Percentiles rank a stretch among this genome's conserved stretches.
These are phyloP conservation scores for Drosophila sordidula DNA, from an alignment of 2,888 invertebrate species.

Conservation along the genomic window DNA sequence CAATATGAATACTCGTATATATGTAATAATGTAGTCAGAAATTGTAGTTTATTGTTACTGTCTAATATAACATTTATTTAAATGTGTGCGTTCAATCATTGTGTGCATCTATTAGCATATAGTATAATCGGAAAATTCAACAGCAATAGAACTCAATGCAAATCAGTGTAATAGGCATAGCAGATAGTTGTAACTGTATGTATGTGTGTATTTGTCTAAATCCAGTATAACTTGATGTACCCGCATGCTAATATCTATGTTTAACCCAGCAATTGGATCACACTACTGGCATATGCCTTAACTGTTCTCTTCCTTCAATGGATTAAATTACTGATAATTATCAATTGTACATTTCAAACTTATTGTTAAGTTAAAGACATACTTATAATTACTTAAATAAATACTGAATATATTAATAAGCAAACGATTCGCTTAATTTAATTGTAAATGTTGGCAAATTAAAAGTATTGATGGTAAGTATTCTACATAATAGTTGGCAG, in stretches of 20 bases:
- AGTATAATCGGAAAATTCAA: slow-evolving; percentile 24
- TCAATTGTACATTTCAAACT: slow-evolving; percentile 60
- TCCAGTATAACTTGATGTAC: slow-evolving; percentile 25
- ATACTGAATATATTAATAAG: slow-evolving; percentile 72
- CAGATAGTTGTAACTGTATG: slow-evolving; percentile 46
- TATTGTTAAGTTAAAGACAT: slow-evolving; percentile 56
- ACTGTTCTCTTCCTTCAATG: slow-evolving; percentile 14
- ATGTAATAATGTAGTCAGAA: slow-evolving; percentile 52
- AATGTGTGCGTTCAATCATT: slow-evolving; percentile 53
- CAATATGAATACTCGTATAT: slow-evolving; percentile 23
- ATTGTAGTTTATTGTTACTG: slow-evolving; percentile 66
- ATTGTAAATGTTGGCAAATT: too few relatives aligned
- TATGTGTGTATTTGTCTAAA: slow-evolving; percentile 43
- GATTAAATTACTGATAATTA: slow-evolving; percentile 26
- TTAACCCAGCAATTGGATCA: slow-evolving; percentile 6
- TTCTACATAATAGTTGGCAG: too few relatives aligned
- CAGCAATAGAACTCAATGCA: slow-evolving; percentile 19
- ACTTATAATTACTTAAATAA: slow-evolving; percentile 73
- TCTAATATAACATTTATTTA: slow-evolving; percentile 48
- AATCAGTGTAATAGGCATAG: slow-evolving; percentile 13
- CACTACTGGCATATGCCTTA: slow-evolving; percentile 11
- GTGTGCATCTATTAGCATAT: slow-evolving; percentile 29
- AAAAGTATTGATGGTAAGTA: slow-evolving; percentile 7
- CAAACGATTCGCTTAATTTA: slow-evolving; percentile 2
- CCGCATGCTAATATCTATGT: slow-evolving; percentile 15